phyloP scores from a whole-genome alignment of 1,140 invertebrate species.

The Cydia splendana region DNA sequence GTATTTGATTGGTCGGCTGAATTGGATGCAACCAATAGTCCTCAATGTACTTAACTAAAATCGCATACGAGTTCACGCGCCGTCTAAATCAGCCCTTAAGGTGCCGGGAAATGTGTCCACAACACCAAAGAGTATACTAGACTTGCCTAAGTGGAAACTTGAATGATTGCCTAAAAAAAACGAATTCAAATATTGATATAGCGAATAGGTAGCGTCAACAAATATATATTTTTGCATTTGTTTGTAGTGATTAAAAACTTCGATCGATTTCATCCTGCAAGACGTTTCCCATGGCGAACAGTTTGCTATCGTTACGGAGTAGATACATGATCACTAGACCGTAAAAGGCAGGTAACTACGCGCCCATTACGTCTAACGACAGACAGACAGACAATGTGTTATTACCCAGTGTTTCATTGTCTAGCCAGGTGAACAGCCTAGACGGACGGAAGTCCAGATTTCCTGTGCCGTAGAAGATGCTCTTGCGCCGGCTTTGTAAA shows the following conservation, averaged over 20 bases:
- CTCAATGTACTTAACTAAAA: too few species aligned
- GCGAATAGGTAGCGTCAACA: too few species aligned
- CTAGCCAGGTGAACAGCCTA: constrained; percentile 65
- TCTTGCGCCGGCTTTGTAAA: background rate
- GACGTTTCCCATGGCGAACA: background rate
- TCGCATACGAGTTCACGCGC: too few species aligned
- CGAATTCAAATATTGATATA: too few species aligned
- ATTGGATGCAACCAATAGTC: too few species aligned
- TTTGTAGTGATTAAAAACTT: background rate
- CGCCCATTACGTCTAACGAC: constrained; percentile 61
- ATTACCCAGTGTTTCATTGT: constrained; percentile 62
- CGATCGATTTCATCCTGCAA: background rate
- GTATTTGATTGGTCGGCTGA: too few species aligned
- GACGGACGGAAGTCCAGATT: constrained; percentile 69
- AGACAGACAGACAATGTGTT: constrained; percentile 55
- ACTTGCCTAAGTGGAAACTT: too few species aligned
- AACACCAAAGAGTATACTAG: too few species aligned
- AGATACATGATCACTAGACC: constrained; percentile 58
- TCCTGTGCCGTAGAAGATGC: constrained; percentile 58
- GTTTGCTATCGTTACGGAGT: constrained; percentile 46
- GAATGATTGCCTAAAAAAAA: too few species aligned
- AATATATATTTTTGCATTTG: too few species aligned
- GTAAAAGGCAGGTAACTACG: constrained; percentile 57
- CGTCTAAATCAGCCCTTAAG: too few species aligned
- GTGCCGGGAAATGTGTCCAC: too few species aligned